Percentiles rank a stretch among this genome's conserved stretches.
Evolutionary conservation across 2,888 invertebrate genomes (phyloP).

Genomic region (Dasypogon diadema): DNA sequence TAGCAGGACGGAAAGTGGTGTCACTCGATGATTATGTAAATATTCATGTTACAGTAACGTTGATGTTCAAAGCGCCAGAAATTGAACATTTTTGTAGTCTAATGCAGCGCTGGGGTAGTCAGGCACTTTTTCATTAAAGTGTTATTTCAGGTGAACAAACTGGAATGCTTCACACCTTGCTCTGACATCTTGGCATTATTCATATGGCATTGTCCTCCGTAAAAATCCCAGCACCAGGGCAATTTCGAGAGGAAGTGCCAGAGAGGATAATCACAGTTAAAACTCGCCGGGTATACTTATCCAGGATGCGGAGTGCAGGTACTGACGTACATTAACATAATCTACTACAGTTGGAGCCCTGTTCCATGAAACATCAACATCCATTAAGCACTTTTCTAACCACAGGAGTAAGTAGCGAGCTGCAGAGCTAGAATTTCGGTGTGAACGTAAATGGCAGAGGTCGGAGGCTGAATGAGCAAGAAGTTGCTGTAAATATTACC

Average conservation of each 20-base stretch:
- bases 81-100: slow-evolving; percentile 22
- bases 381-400: slow-evolving; percentile 48
- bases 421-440: neutral
- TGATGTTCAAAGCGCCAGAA: slow-evolving; percentile 35
- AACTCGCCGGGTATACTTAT: slow-evolving; percentile 9
- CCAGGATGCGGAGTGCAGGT: slow-evolving; percentile 3
- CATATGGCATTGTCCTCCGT: slow-evolving; percentile 25
- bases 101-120: neutral
- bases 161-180: slow-evolving; percentile 26
- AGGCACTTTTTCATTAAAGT: slow-evolving; percentile 26
- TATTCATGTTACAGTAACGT: slow-evolving; percentile 7
- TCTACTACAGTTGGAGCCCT: slow-evolving; percentile 14
- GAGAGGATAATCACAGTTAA: slow-evolving; percentile 12
- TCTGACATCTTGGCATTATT: slow-evolving; percentile 49
- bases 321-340: slow-evolving; percentile 38
- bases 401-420: neutral
- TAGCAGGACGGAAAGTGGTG: slow-evolving; percentile 35
- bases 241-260: slow-evolving; percentile 21
- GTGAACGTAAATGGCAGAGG: neutral
- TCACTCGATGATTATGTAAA: slow-evolving; percentile 39
- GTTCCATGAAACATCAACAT: slow-evolving; percentile 50
- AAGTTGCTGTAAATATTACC: neutral
- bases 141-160: slow-evolving; percentile 23
- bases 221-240: slow-evolving; percentile 21
- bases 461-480: neutral